Base-by-base conservation (phyloP, 1,140 invertebrate species). In the Drosophila tani region DNA sequence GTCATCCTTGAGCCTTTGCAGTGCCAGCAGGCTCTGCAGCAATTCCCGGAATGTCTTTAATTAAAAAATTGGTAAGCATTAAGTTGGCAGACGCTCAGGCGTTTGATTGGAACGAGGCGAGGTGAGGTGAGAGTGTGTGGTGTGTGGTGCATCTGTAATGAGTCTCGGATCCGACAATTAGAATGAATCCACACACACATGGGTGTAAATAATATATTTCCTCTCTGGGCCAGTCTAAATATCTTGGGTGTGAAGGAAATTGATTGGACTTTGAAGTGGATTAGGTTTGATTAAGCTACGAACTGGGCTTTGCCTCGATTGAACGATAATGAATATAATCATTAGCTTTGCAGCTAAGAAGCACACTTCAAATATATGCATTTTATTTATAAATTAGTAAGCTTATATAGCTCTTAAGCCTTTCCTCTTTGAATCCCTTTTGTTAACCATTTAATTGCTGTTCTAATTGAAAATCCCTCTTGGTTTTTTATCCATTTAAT, bases 1-100 rank as follows among this genome's bases (percentile, higher is more conserved):
- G 49, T 93, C 92, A 88, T 97, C 96, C 3, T 93, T 80, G 49
- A 94, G 95, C 91, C 95, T 95, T 92, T 98, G 97, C 97, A 99
- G 98, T 3, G 94, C 95, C 57, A 95, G 93, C 65, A 99, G 92
- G 51, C 97, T 98, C 79, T 96, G 93, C 24, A 97, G 93, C 55
- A 97, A 93, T 93, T 97, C 96, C 83, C 95, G 93, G 85, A 95
- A 95, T 63, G 95, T 95, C 90, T 94, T 92, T 51, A 95, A 91
- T 55, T 95, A 91, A 92, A 91, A 83, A 87, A 82, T 76, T 53
- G 24, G 63, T 81, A 81, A 79, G 65, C 68, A 73, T 81, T 81
- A 77, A 81, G 50, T 83, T 81, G 56, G 38, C 43, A 77, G 49
- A 68, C 74, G 50, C 14, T 35, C 29, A 55, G 17, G 19, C 50